These are phyloP conservation scores for Nemoura dubitans DNA, from an alignment of 2,888 invertebrate species.

Conservation along the genomic window DNA sequence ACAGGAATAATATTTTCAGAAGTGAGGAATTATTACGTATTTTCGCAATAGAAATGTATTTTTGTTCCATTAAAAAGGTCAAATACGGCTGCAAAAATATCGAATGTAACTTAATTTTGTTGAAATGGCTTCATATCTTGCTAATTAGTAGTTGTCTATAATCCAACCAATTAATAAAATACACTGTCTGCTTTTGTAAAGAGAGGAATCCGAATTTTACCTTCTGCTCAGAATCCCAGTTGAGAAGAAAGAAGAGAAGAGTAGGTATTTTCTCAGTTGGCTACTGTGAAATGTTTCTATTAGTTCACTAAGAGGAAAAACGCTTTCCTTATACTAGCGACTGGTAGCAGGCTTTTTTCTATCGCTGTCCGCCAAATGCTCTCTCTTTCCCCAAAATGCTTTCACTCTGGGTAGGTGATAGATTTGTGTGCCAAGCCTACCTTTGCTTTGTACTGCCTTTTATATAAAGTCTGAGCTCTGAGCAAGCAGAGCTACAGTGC, in stretches of 20 bases:
- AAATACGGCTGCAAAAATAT: too few relatives aligned
- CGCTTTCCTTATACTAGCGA: neutral
- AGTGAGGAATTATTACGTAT: too few relatives aligned
- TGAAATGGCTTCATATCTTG: neutral
- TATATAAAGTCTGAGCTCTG: neutral
- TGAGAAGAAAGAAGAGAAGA: neutral
- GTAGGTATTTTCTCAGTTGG: neutral
- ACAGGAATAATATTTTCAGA: too few relatives aligned
- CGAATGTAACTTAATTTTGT: neutral
- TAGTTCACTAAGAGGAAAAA: neutral
- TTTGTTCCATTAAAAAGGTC: too few relatives aligned
- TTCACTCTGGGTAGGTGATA: neutral
- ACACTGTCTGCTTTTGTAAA: neutral
- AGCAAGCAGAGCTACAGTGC: too few relatives aligned
- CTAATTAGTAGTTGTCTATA: neutral
- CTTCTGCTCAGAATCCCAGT: neutral
- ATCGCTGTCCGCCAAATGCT: neutral
- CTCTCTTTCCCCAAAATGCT: neutral
- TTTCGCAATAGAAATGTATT: too few relatives aligned
- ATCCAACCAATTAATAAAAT: neutral
- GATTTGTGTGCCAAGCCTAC: neutral
- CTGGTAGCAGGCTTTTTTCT: neutral
- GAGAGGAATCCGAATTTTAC: neutral
- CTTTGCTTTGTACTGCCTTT: neutral
- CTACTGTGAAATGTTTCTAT: neutral